Conservation (phyloP, 2,113 vertebrate genomes). For the Cavia aperea region DNA sequence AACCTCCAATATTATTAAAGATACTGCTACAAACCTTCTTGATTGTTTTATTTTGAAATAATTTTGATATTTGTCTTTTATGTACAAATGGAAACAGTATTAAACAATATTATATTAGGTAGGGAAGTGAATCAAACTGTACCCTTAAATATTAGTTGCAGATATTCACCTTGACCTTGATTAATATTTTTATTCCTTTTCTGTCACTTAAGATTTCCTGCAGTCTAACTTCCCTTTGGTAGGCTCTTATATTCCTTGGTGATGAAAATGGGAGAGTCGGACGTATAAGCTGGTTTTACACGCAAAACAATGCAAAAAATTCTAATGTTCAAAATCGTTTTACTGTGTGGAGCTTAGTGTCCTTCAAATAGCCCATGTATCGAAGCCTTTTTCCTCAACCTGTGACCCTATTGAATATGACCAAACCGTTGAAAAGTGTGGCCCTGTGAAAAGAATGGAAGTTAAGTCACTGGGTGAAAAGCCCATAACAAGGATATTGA, state of each 20-base stretch:
- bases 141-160: not conserved
- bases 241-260: not conserved
- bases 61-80: not conserved
- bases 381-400: not conserved
- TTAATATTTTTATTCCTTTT: not conserved
- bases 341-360: not conserved
- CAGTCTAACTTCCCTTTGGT: not conserved
- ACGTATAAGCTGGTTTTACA: not conserved
- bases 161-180: not conserved
- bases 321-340: not conserved
- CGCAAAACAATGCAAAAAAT: not conserved
- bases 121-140: not conserved
- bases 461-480: too few relatives aligned
- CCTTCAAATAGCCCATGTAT: not conserved
- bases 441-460: not conserved
- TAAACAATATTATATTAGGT: not conserved
- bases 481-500: too few relatives aligned
- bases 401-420: too few relatives aligned
- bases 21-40: not conserved
- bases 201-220: not conserved
- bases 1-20: not conserved
- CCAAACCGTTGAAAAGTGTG: not conserved
- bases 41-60: not conserved
- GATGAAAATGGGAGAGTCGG: not conserved
- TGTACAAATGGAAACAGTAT: not conserved